Evolutionary conservation across 2,797 vertebrate genomes (phyloP), one percentile per base, ranked within the genome.

Genomic region (Gymnoscopelus microlampas): DNA sequence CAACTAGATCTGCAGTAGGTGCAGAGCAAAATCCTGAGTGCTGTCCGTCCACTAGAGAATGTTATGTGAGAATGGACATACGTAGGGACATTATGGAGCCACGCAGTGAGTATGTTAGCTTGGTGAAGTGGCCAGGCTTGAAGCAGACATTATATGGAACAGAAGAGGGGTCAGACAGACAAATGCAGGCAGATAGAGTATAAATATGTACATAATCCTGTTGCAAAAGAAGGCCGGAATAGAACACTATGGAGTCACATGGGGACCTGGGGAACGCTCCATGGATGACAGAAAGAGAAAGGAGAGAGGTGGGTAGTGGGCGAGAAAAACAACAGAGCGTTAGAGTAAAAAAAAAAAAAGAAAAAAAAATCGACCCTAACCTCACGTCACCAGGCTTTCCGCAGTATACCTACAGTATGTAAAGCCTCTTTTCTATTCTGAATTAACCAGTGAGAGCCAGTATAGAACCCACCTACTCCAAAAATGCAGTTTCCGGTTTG

Each of bases 121-220:
- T 63, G 47, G 19, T 10, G 50, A 8, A 50, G 19, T 1, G 1
- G 19, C 19, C 19, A 19, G 19, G 19, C 19, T 1, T 32, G 26
- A 63, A 14, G 53, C 29, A 44, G 13, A 54, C 13, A 63, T 12
- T 54, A 71, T 48, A 32, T 57, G 57, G 48, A 73, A 66, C 5
- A 69, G 49, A 35, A 66, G 53, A 49, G 60, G 56, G 73, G 63
- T 57, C 68, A 78, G 65, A 72, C 35, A 73, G 65, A 63, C 35
- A 53, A 70, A 63, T 49, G 68, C 51, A 66, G 58, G 63, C 44
- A 68, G 10, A 64, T 19, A 8, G 35, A 39, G 58, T 55, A 32
- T 60, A 56, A 54, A 70, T 54, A 69, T 53, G 68, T 50, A 74
- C 62, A 71, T 78, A 63, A 69, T 71, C 50, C 66, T 53, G 19